Evolutionary conservation across 2,888 invertebrate species (phyloP).

Genomic region (Pollenia angustigena): DNA sequence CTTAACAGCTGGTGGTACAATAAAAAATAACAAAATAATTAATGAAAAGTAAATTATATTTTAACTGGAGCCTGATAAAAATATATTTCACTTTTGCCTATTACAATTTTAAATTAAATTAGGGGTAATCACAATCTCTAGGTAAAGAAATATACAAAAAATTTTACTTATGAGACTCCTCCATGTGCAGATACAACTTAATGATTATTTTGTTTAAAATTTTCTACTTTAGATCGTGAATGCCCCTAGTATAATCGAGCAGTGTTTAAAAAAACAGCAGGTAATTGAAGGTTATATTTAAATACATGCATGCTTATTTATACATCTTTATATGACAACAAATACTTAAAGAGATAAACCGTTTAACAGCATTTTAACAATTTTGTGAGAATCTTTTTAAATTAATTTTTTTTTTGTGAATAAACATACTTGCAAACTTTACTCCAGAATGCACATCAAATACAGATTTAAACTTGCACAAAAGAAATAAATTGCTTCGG

Average conservation of each 20-base stretch:
- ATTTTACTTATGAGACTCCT: too few species aligned
- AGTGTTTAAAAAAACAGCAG: background rate
- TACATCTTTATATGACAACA: too few species aligned
- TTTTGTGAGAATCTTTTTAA: constrained; percentile 9
- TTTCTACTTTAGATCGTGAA: too few species aligned
- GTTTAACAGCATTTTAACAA: constrained; percentile 6
- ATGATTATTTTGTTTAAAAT: too few species aligned
- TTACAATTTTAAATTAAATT: too few species aligned
- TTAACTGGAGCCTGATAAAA: constrained; percentile 34
- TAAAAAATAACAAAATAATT: background rate
- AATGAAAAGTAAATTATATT: constrained; percentile 24
- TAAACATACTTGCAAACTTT: background rate
- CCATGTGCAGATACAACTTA: too few species aligned
- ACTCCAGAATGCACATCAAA: background rate
- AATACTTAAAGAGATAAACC: too few species aligned
- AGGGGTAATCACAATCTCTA: too few species aligned
- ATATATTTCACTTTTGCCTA: constrained; percentile 21
- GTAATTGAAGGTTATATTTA: too few species aligned
- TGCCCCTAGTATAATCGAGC: background rate
- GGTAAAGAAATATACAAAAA: too few species aligned
- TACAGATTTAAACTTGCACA: background rate
- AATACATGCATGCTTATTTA: too few species aligned
- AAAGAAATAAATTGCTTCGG: background rate
- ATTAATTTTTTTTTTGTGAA: background rate
- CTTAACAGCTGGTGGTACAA: background rate